Evolutionary conservation across 2,113 vertebrate genomes (phyloP).

Genomic region (Tretioscincus oriximinensis): DNA sequence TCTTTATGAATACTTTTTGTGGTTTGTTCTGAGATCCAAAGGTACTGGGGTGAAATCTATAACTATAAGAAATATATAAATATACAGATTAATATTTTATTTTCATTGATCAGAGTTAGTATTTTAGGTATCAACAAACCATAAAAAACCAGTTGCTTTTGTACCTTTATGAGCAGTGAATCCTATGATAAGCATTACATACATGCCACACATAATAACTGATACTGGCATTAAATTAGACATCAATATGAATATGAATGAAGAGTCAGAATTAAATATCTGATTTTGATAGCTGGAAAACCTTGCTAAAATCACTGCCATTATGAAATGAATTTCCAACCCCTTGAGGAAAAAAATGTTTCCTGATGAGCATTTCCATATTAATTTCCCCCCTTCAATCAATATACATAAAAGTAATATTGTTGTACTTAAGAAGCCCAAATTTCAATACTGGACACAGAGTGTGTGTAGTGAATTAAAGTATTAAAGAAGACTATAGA

Average conservation of each 20-base stretch:
- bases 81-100: background rate
- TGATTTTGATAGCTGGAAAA: slow-evolving; percentile 65
- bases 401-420: slow-evolving; percentile 41
- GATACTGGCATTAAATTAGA: slow-evolving; percentile 40
- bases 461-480: slow-evolving; percentile 20
- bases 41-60: too few relatives aligned
- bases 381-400: slow-evolving; percentile 44
- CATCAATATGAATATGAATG: slow-evolving; percentile 61
- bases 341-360: slow-evolving; percentile 55
- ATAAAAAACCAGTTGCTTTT: background rate
- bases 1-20: too few relatives aligned
- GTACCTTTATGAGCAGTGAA: slow-evolving; percentile 25
- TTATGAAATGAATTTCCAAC: slow-evolving; percentile 61
- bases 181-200: slow-evolving; percentile 27
- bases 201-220: slow-evolving; percentile 39
- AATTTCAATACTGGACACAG: background rate
- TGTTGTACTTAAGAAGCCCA: slow-evolving; percentile 22
- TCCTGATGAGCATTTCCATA: slow-evolving; percentile 50
- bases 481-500: background rate
- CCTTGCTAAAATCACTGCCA: slow-evolving; percentile 59
- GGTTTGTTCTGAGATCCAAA: too few relatives aligned
- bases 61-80: too few relatives aligned
- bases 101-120: slow-evolving; percentile 11
- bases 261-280: slow-evolving; percentile 61
- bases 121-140: slow-evolving; percentile 24